These are phyloP conservation scores for Trachymyrmex cornetzi DNA, from an alignment of 1,140 invertebrate genomes.

Conservation along the genomic window DNA sequence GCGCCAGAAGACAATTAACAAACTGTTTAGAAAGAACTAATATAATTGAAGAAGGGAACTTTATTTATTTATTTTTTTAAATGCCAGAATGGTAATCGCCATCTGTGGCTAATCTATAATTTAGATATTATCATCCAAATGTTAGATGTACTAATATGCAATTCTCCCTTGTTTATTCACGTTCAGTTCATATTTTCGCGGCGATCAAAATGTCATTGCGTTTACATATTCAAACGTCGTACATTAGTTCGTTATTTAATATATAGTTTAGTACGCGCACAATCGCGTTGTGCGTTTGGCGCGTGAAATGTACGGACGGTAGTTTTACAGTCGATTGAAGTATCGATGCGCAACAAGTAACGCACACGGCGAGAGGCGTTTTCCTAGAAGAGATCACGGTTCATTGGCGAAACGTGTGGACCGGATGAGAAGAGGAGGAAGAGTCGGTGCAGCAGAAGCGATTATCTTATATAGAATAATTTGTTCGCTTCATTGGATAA, in stretches of 20 bases:
- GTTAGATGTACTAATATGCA: neutral
- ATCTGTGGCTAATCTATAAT: neutral
- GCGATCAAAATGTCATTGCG: conserved; percentile 26
- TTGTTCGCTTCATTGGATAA: conserved; percentile 79
- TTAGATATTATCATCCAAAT: conserved; percentile 2
- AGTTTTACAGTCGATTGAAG: conserved; percentile 52
- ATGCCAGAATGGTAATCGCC: neutral
- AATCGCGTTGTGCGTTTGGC: neutral
- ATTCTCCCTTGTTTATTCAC: conserved; percentile 15
- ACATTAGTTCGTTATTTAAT: neutral
- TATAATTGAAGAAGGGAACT: neutral
- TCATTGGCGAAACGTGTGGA: conserved; percentile 53
- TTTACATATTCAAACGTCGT: conserved; percentile 4
- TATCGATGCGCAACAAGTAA: conserved; percentile 62
- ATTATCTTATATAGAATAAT: conserved; percentile 81
- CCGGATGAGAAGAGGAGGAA: conserved; percentile 64
- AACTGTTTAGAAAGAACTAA: neutral
- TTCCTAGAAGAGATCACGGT: conserved; percentile 66
- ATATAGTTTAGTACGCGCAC: conserved; percentile 19
- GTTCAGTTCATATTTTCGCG: conserved; percentile 18
- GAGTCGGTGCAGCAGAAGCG: conserved; percentile 69
- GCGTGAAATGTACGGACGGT: conserved; percentile 25
- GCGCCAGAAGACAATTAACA: neutral
- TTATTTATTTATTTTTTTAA: neutral
- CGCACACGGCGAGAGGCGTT: conserved; percentile 36